These are phyloP conservation scores for Hozukius guyotensis DNA, from an alignment of 2,797 vertebrate genomes.

Conservation along the genomic window DNA sequence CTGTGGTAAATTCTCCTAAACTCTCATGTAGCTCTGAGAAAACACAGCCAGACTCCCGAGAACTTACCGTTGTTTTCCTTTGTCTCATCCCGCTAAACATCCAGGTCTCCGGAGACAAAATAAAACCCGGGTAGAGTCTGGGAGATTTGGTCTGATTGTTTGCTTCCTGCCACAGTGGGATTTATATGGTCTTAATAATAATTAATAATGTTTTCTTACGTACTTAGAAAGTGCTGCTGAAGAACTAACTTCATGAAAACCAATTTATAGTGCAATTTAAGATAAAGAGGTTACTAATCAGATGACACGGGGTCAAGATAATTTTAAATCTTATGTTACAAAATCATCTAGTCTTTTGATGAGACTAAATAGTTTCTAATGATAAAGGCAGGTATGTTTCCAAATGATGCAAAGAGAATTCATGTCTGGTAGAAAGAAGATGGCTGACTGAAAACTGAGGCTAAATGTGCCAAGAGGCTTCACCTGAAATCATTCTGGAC, in stretches of 20 bases:
- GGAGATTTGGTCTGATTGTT: constrained; percentile 29
- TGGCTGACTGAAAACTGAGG: not conserved
- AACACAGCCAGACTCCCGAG: constrained; percentile 20
- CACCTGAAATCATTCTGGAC: not conserved
- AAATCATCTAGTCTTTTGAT: not conserved
- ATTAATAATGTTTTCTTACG: not conserved
- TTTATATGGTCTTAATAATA: constrained; percentile 11
- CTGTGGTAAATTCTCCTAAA: constrained; percentile 21
- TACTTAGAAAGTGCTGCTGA: not conserved
- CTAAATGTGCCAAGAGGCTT: not conserved
- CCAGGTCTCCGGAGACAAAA: constrained; percentile 1
- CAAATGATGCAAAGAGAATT: not conserved
- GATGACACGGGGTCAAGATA: not conserved
- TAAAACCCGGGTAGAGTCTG: constrained; percentile 10
- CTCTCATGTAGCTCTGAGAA: constrained; percentile 6
- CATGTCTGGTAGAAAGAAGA: not conserved
- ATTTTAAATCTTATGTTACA: not conserved
- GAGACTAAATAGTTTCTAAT: not conserved
- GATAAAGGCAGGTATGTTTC: not conserved
- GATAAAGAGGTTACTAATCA: not conserved
- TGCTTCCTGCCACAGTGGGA: constrained; percentile 19
- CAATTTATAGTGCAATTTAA: not conserved
- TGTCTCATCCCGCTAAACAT: constrained; percentile 30
- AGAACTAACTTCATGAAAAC: not conserved
- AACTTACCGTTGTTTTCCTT: constrained; percentile 24